A percentile compares a stretch with the other conserved stretches of the same genome.
Evolutionary conservation across 2,888 invertebrate genomes (phyloP).

Genomic region (Bruchidius siliquastri): DNA sequence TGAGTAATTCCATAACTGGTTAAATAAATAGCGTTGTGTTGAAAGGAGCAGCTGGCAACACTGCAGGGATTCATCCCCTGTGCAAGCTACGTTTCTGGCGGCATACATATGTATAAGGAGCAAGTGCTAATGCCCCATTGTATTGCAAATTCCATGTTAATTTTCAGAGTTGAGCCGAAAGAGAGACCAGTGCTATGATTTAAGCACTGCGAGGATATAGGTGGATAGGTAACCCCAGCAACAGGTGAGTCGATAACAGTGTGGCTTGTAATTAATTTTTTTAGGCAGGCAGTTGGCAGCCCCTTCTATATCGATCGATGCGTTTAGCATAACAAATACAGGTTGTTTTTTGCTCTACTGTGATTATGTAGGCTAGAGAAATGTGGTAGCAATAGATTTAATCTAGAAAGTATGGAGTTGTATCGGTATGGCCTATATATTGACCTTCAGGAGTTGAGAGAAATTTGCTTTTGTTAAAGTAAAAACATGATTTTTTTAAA

Average conservation of each 20-base stretch:
- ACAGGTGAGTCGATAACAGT: constrained; percentile 36
- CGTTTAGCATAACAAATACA: not conserved
- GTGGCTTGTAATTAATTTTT: not conserved
- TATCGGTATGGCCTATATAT: no score
- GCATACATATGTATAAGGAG: constrained; percentile 47
- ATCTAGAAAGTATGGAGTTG: not conserved
- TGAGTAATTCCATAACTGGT: not conserved
- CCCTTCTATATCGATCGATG: not conserved
- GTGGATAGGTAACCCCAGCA: constrained; percentile 24
- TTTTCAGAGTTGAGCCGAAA: constrained; percentile 37
- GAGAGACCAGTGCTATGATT: constrained; percentile 36
- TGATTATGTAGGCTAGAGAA: not conserved
- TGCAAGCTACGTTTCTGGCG: constrained; percentile 37
- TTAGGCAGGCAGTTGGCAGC: not conserved
- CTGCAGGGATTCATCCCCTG: not conserved
- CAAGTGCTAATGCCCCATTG: constrained; percentile 48
- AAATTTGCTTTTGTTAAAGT: no score
- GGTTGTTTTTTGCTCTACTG: not conserved
- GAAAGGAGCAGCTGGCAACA: not conserved
- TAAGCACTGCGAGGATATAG: constrained; percentile 20
- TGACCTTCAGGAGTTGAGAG: no score
- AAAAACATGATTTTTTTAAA: no score
- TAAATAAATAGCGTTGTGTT: not conserved
- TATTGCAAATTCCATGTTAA: constrained; percentile 50
- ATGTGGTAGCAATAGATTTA: not conserved